Conservation (phyloP, 2,113 vertebrate species). For the Brachyhypopomus gauderio region DNA sequence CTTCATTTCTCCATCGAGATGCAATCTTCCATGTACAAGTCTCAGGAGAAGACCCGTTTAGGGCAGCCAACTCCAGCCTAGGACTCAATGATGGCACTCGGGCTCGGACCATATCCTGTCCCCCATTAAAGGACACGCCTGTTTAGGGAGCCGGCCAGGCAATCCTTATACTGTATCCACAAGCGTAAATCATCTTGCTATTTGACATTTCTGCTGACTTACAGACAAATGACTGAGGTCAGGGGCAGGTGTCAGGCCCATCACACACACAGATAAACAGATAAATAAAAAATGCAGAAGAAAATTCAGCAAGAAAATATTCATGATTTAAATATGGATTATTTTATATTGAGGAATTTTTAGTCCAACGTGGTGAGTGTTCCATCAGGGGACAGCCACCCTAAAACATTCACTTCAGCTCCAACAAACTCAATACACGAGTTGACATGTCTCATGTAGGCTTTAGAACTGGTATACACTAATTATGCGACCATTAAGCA, state of each 20-base stretch:
- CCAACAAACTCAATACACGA: too few relatives aligned
- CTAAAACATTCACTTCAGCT: too few relatives aligned
- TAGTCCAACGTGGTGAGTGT: too few relatives aligned
- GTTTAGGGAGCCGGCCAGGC: neutral
- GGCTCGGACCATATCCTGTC: conserved; percentile 58
- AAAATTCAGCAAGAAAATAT: too few relatives aligned
- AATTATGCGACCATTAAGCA: too few relatives aligned
- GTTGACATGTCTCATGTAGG: too few relatives aligned
- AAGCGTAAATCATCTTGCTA: neutral
- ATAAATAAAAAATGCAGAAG: neutral
- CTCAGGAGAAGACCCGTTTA: conserved; percentile 52
- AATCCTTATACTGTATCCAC: neutral
- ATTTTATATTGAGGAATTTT: too few relatives aligned
- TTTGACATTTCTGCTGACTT: neutral
- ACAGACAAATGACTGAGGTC: conserved; percentile 1
- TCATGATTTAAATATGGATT: too few relatives aligned
- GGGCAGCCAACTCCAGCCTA: conserved; percentile 58
- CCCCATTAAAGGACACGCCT: neutral
- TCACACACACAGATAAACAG: neutral
- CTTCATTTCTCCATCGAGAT: conserved; percentile 52
- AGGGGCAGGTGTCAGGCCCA: neutral
- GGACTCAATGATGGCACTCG: neutral
- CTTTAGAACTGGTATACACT: too few relatives aligned
- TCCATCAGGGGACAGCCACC: too few relatives aligned
- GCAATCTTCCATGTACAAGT: conserved; percentile 66